Conservation (phyloP, 2,888 invertebrate species). For the Perithous albicinctus region DNA sequence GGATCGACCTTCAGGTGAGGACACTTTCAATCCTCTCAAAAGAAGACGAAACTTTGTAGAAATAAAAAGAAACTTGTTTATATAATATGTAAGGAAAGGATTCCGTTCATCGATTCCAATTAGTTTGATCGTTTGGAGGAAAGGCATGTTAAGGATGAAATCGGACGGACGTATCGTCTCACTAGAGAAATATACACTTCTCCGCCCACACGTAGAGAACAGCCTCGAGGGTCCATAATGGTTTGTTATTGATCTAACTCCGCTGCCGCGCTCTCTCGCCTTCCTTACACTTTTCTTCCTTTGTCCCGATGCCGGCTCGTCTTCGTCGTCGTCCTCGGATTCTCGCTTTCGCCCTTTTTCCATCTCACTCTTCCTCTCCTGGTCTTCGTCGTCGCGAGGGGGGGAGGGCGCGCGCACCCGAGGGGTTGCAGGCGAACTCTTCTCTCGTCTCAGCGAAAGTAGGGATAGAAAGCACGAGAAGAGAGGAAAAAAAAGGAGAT, state of each 20-base stretch:
- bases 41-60: not conserved
- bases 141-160: slow-evolving; percentile 25
- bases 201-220: slow-evolving; percentile 66
- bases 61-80: no score
- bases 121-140: not conserved
- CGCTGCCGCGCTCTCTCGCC: slow-evolving; percentile 67
- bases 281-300: slow-evolving; percentile 79
- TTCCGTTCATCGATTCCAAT: not conserved
- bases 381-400: slow-evolving; percentile 46
- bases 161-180: slow-evolving; percentile 23
- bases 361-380: slow-evolving; percentile 68
- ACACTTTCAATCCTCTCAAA: not conserved
- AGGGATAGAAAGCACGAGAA: slow-evolving; percentile 61
- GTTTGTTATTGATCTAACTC: slow-evolving; percentile 84
- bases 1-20: slow-evolving; percentile 60
- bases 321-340: slow-evolving; percentile 66
- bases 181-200: slow-evolving; percentile 36
- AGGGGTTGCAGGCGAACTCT: slow-evolving; percentile 59
- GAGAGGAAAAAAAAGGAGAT: slow-evolving; percentile 51
- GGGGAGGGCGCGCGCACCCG: slow-evolving; percentile 57
- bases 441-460: slow-evolving; percentile 54
- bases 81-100: not conserved
- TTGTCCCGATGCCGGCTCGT: slow-evolving; percentile 68
- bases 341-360: slow-evolving; percentile 69
- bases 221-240: slow-evolving; percentile 80